Evolutionary conservation across 2,113 vertebrate species (phyloP).

Genomic region (Tylochromis polylepis): DNA sequence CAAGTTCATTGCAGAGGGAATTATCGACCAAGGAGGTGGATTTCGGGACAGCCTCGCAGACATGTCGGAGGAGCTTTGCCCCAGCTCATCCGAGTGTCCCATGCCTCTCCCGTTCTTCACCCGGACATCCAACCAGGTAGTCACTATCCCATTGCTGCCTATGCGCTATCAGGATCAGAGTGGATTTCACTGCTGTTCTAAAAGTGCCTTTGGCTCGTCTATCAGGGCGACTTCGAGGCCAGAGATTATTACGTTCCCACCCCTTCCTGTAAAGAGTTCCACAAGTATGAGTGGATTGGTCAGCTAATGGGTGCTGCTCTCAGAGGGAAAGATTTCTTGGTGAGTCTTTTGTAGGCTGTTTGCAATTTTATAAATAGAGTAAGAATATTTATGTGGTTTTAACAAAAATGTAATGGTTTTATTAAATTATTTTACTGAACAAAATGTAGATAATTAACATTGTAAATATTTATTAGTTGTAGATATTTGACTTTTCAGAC

Average conservation of each 20-base stretch:
- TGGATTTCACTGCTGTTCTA: not conserved
- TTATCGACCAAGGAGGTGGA: constrained; percentile 97
- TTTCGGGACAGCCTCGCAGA: constrained; percentile 96
- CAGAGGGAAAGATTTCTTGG: constrained; percentile 94
- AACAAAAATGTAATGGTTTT: not conserved
- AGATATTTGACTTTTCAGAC: not conserved
- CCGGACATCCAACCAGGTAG: constrained; percentile 92
- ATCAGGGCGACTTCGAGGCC: constrained; percentile 89
- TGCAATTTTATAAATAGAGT: not conserved
- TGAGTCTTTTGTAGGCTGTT: constrained; percentile 53
- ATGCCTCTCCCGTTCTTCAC: constrained; percentile 93
- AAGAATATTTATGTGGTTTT: not conserved
- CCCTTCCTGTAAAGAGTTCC: constrained; percentile 91
- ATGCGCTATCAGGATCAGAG: not conserved
- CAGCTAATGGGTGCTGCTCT: constrained; percentile 97
- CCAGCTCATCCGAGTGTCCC: constrained; percentile 88
- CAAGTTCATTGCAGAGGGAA: constrained; percentile 97
- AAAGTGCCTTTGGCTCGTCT: not conserved
- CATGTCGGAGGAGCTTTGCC: constrained; percentile 97
- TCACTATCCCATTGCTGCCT: accelerated
- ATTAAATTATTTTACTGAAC: not conserved
- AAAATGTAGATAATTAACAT: not conserved
- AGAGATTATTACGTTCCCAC: constrained; percentile 96
- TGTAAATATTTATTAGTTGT: not conserved
- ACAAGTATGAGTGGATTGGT: constrained; percentile 94